Percentiles rank a stretch among this genome's conserved stretches.
Evolutionary conservation across 2,113 vertebrate genomes (phyloP).

Genomic region (Calidris pugnax): DNA sequence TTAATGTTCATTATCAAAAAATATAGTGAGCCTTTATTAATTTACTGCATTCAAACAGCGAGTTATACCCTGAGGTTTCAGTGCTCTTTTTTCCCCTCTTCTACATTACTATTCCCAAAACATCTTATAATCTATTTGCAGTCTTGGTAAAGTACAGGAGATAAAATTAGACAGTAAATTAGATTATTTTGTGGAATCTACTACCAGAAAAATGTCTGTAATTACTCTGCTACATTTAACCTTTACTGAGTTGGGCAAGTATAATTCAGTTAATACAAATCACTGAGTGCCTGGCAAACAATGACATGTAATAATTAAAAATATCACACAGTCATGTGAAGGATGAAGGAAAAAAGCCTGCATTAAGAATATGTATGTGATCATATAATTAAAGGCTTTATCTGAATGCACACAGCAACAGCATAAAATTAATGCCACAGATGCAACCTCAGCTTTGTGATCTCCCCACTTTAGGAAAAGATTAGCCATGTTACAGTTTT

Average conservation of each 20-base stretch:
- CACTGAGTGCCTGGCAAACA: not conserved
- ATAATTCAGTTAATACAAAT: not conserved
- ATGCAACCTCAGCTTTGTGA: not conserved
- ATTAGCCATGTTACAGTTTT: not conserved
- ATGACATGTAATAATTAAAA: not conserved
- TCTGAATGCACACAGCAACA: not conserved
- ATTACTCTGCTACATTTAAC: slow-evolving; percentile 47
- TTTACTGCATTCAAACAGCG: slow-evolving; percentile 8
- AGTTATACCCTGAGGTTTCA: slow-evolving; percentile 18
- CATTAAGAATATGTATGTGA: not conserved
- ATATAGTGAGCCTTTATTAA: not conserved
- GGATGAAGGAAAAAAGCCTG: not conserved
- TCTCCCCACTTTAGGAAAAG: accelerated
- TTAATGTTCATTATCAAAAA: not conserved
- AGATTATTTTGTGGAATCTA: slow-evolving; percentile 39
- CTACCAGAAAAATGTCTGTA: slow-evolving; percentile 29
- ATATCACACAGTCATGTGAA: not conserved
- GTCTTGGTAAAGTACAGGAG: slow-evolving; percentile 20
- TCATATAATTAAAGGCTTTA: not conserved
- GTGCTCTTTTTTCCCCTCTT: not conserved
- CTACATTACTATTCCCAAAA: slow-evolving; percentile 40
- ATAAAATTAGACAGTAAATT: slow-evolving; percentile 56
- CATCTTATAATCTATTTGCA: slow-evolving; percentile 44
- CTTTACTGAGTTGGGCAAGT: not conserved
- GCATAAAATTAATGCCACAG: not conserved